These are phyloP conservation scores for Clytia hemisphaerica DNA, from an alignment of 30 jellyfish, hydroid and myxozoan species.

Conservation along the genomic window DNA sequence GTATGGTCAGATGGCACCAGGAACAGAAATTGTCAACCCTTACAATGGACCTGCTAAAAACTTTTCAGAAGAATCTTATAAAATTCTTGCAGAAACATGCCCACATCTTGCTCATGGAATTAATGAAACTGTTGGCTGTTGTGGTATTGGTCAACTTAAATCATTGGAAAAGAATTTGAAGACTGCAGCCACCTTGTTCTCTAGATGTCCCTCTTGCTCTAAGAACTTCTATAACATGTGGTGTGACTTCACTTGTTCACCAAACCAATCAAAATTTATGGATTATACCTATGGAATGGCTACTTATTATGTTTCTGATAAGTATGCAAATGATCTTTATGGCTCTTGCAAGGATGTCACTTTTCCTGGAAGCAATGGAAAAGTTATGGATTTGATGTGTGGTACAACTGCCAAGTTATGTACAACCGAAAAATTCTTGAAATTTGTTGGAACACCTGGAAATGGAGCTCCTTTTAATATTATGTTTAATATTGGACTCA, in stretches of 20 bases:
- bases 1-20: conserved; percentile 58
- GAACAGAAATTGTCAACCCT: conserved; percentile 34
- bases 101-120: conserved; percentile 46
- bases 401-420: conserved; percentile 65
- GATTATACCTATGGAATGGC: conserved; percentile 13
- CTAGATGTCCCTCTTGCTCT: conserved; percentile 73
- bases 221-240: conserved; percentile 52
- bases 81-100: conserved; percentile 35
- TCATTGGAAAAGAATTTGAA: conserved; percentile 42
- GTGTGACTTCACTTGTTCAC: conserved; percentile 81
- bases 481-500: background rate
- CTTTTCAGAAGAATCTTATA: conserved; percentile 33
- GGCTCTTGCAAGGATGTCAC: conserved; percentile 55
- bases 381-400: conserved; percentile 74
- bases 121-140: conserved; percentile 33
- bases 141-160: conserved; percentile 50
- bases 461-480: conserved; percentile 62
- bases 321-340: conserved; percentile 60
- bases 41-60: conserved; percentile 63
- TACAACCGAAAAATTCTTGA: conserved; percentile 52
- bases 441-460: conserved; percentile 50
- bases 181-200: conserved; percentile 42
- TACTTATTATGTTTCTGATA: conserved; percentile 36
- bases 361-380: conserved; percentile 54
- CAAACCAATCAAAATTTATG: conserved; percentile 34